Base-by-base conservation (phyloP, 92 coral and sea anemone species). In the Parazoanthus darwini region DNA sequence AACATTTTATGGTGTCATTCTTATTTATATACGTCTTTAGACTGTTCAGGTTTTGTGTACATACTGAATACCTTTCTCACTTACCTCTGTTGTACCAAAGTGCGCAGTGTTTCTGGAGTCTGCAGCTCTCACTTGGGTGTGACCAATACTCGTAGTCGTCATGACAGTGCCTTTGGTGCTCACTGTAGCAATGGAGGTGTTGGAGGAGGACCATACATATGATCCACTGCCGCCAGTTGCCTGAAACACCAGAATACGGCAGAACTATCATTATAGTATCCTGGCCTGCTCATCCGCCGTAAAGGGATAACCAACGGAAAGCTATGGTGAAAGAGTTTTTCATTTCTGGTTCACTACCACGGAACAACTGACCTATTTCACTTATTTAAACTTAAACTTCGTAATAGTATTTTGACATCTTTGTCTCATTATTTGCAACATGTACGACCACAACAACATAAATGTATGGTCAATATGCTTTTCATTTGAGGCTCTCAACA, bases 191-290 rank as follows among this genome's bases (percentile, higher is more conserved):
- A 97, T 91, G 14, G 94, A 90, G 35, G 94, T 82, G 74, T 92
- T 92, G 38, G 91, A 93, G 10, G 99, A 95, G 38, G 98, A 86
- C 99, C 99, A 97, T 43, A 89, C 89, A 76, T 97, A 97, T 58
- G 86, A 68, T 4, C 99, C 99, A 72, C 99, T 97, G 29, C 99
- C 99, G 10, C 99, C 99, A 37, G 94, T 85, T 70, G 98, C 96
- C 99, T 96, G 89, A 10, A 48, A 56, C 5, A 23, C 8, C 63
- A 82, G 26, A 54, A 36, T 18, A 37, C 78, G 88, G 43, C 51
- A 36, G 10, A 86, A 48, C 44, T 65, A 23, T 56, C 25, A 48
- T 4, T 8, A 13, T 6, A 35, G 29, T 43, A 11, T 29, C 23
- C 38, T 5, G 25, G n/a, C 56, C 6, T 20, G 33, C 25, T 71